These are phyloP conservation scores for Carabus problematicus DNA, from an alignment of 2,888 invertebrate genomes.

Conservation along the genomic window DNA sequence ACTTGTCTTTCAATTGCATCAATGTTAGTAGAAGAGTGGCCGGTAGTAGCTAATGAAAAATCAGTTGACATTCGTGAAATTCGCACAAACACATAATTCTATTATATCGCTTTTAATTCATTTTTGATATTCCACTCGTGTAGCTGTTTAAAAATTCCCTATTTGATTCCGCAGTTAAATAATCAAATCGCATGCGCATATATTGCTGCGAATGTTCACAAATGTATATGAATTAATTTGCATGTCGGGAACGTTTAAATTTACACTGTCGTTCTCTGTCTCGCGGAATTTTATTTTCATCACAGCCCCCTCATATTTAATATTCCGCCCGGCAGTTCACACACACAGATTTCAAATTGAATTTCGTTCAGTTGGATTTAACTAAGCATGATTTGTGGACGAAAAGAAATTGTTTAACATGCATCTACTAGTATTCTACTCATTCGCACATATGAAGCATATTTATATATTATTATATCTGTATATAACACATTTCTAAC, in stretches of 20 bases:
- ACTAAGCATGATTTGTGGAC: neutral
- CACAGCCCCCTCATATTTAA: slow-evolving; percentile 31
- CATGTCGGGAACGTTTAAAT: slow-evolving; percentile 29
- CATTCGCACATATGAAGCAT: neutral
- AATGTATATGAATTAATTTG: slow-evolving; percentile 31
- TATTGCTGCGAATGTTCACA: neutral
- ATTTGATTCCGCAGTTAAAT: slow-evolving; percentile 8
- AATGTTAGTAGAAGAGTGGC: too few species aligned
- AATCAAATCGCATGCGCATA: slow-evolving; percentile 10
- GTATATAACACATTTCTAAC: too few species aligned
- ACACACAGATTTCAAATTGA: slow-evolving; percentile 41
- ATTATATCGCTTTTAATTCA: slow-evolving; percentile 5
- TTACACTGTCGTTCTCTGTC: slow-evolving; percentile 21
- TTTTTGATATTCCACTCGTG: slow-evolving; percentile 25
- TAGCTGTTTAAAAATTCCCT: slow-evolving; percentile 15
- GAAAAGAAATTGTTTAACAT: neutral
- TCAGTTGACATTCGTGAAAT: neutral
- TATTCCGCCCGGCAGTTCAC: slow-evolving; percentile 35
- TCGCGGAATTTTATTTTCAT: slow-evolving; percentile 30
- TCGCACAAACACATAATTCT: slow-evolving; percentile 11
- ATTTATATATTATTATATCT: too few species aligned
- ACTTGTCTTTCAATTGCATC: too few species aligned
- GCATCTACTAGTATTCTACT: neutral
- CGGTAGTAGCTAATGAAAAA: too few species aligned
- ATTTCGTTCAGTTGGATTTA: slow-evolving; percentile 12